phyloP scores from a whole-genome alignment of 2,888 invertebrate genomes.

The Mimas tiliae region DNA sequence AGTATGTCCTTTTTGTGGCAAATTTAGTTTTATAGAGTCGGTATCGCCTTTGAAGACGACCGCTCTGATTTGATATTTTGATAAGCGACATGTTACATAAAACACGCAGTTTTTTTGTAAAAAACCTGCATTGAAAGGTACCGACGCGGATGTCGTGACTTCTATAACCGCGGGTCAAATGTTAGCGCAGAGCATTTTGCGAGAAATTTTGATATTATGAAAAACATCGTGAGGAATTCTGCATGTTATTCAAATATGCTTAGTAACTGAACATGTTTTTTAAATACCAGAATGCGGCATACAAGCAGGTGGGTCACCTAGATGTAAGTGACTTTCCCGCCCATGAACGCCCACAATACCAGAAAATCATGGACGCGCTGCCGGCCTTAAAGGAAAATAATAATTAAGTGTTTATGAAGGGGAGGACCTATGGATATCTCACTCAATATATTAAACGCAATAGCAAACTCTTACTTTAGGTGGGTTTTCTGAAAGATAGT shows the following conservation, averaged over 20 bases:
- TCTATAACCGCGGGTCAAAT: slow-evolving; percentile 32
- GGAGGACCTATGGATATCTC: too few relatives aligned
- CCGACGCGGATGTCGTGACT: slow-evolving; percentile 39
- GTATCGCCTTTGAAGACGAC: slow-evolving; percentile 46
- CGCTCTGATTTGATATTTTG: slow-evolving; percentile 45
- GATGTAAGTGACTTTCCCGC: too few relatives aligned
- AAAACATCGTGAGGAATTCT: slow-evolving; percentile 22
- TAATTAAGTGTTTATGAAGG: too few relatives aligned
- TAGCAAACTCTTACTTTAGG: too few relatives aligned
- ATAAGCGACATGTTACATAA: slow-evolving; percentile 44
- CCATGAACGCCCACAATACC: too few relatives aligned
- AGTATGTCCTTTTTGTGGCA: slow-evolving; percentile 31
- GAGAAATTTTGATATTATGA: slow-evolving; percentile 10
- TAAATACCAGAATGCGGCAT: neutral
- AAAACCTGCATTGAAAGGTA: slow-evolving; percentile 44
- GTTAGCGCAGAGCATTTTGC: slow-evolving; percentile 23
- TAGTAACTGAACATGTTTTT: neutral
- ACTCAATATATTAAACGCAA: too few relatives aligned
- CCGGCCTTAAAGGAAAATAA: too few relatives aligned
- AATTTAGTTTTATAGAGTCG: slow-evolving; percentile 30
- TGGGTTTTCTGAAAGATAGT: too few relatives aligned
- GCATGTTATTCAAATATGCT: slow-evolving; percentile 11
- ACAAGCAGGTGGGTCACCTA: too few relatives aligned
- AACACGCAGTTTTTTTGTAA: slow-evolving; percentile 33
- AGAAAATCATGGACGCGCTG: too few relatives aligned